A percentile compares a stretch with the other conserved stretches of the same genome.
Evolutionary conservation across 2,888 invertebrate species (phyloP).

Genomic region (Yponomeuta sedellus): DNA sequence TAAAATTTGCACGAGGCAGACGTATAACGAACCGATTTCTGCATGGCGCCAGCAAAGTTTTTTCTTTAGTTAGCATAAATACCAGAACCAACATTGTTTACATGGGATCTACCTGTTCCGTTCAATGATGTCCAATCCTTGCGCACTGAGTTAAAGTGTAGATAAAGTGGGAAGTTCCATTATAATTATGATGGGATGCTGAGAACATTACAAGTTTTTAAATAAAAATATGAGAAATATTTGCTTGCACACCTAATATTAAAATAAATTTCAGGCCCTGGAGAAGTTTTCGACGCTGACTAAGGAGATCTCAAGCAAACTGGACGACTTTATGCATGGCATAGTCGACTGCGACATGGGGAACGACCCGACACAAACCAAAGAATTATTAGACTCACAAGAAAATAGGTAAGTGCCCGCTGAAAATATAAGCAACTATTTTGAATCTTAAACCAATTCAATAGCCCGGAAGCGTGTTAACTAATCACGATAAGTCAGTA

Average conservation of each 20-base stretch:
- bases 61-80: not conserved
- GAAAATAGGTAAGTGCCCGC: slow-evolving; percentile 75
- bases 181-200: slow-evolving; percentile 42
- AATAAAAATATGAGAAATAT: not conserved
- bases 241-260: not conserved
- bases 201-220: slow-evolving; percentile 25
- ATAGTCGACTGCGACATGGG: slow-evolving; percentile 96
- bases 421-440: not conserved
- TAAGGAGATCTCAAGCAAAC: slow-evolving; percentile 89
- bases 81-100: not conserved
- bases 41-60: not conserved
- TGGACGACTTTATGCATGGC: slow-evolving; percentile 91
- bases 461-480: slow-evolving; percentile 14
- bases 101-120: not conserved
- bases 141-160: slow-evolving; percentile 54
- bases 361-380: slow-evolving; percentile 93
- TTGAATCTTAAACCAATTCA: not conserved
- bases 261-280: slow-evolving; percentile 80
- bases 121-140: slow-evolving; percentile 55
- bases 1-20: not conserved
- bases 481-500: slow-evolving; percentile 26
- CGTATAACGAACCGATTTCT: not conserved
- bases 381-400: slow-evolving; percentile 90
- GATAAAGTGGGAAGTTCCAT: slow-evolving; percentile 41
- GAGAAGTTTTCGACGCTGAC: slow-evolving; percentile 96